Evolutionary conservation across 1,140 invertebrate species (phyloP).

Genomic region (Pseudomyrmex cubaensis): DNA sequence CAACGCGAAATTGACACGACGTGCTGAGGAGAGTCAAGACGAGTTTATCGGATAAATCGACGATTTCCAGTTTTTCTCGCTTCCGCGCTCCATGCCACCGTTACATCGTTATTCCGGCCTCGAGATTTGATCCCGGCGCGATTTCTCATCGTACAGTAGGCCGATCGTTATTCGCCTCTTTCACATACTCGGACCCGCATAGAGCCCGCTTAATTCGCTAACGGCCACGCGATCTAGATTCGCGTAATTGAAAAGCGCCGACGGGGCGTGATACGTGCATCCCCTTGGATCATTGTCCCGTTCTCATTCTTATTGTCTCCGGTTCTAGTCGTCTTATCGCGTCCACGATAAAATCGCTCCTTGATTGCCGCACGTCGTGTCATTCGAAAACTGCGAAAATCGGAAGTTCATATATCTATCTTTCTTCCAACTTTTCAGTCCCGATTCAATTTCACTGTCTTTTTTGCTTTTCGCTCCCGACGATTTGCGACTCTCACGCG

Average conservation of each 20-base stretch:
- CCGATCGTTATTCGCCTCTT: constrained; percentile 50
- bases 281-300: neutral
- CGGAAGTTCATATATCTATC: neutral
- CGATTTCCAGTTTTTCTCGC: constrained; percentile 52
- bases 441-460: neutral
- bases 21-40: constrained; percentile 38
- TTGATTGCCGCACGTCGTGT: neutral
- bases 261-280: constrained; percentile 53
- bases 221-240: constrained; percentile 56
- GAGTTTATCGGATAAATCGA: constrained; percentile 45
- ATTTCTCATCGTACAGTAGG: constrained; percentile 40
- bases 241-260: constrained; percentile 54
- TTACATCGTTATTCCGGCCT: constrained; percentile 30
- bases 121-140: constrained; percentile 24
- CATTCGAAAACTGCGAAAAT: neutral
- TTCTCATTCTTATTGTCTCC: neutral
- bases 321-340: constrained; percentile 23
- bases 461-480: no score
- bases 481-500: neutral
- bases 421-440: neutral
- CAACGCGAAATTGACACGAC: constrained; percentile 19
- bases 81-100: constrained; percentile 58
- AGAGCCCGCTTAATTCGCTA: constrained; percentile 57
- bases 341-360: constrained; percentile 2
- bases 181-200: constrained; percentile 38